Evolutionary conservation across 2,797 vertebrate genomes (phyloP).

Genomic region (Hoplostethus atlanticus): DNA sequence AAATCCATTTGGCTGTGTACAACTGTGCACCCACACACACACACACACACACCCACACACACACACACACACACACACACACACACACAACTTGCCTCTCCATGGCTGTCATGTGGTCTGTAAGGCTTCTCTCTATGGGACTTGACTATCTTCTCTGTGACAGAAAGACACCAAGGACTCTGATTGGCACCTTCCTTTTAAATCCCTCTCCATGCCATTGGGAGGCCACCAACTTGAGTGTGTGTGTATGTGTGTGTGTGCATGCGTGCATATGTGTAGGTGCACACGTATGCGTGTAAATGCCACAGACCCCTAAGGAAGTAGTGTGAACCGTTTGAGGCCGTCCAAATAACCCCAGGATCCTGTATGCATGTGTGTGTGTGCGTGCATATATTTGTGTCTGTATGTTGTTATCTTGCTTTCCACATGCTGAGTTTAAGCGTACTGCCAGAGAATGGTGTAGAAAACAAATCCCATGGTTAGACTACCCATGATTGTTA

Average conservation of each 20-base stretch:
- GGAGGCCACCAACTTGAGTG: conserved; percentile 54
- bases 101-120: conserved; percentile 42
- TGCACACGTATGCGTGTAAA: conserved; percentile 52
- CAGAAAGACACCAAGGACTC: conserved; percentile 67
- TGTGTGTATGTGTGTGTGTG: not conserved
- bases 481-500: conserved; percentile 58
- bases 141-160: conserved; percentile 62
- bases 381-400: not conserved
- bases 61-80: conserved; percentile 3
- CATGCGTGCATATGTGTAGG: conserved; percentile 31
- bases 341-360: conserved; percentile 59
- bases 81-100: conserved; percentile 10
- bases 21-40: not conserved
- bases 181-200: conserved; percentile 58
- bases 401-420: conserved; percentile 69
- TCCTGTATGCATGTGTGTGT: conserved; percentile 45
- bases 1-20: not conserved
- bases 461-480: conserved; percentile 60
- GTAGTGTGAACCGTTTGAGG: conserved; percentile 57
- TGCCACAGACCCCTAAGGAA: conserved; percentile 70
- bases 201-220: conserved; percentile 55
- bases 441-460: conserved; percentile 52
- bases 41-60: too few species aligned
- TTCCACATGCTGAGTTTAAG: conserved; percentile 69
- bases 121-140: conserved; percentile 59